Percentiles rank a stretch among this genome's conserved stretches.
Conservation (phyloP, 1,140 invertebrate genomes). For the Cotesia typhae region DNA sequence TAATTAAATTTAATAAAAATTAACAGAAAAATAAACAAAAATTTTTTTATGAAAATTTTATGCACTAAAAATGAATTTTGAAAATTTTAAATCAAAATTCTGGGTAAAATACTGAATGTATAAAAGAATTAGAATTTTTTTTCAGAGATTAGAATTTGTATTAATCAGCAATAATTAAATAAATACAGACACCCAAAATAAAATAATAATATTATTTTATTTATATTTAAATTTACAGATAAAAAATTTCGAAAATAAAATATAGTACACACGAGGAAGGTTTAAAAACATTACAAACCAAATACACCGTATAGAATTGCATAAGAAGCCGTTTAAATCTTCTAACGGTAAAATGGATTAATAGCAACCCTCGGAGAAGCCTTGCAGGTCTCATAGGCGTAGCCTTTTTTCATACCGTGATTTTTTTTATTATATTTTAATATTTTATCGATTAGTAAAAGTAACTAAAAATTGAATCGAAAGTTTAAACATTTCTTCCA, state of each 20-base stretch:
- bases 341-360: slow-evolving; percentile 64
- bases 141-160: no score
- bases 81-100: no score
- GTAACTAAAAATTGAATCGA: background rate
- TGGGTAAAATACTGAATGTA: no score
- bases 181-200: background rate
- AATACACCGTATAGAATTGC: slow-evolving; percentile 52
- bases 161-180: no score
- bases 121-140: no score
- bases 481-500: no score
- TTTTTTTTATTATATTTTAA: slow-evolving; percentile 18
- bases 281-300: slow-evolving; percentile 31
- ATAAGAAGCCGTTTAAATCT: slow-evolving; percentile 63
- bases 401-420: slow-evolving; percentile 34
- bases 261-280: slow-evolving; percentile 17
- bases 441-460: background rate
- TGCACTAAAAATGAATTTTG: no score
- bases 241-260: background rate
- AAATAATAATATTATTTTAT: slow-evolving; percentile 43
- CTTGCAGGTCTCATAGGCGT: slow-evolving; percentile 59
- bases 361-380: slow-evolving; percentile 60
- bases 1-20: no score
- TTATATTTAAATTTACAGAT: background rate
- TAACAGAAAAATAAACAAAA: no score
- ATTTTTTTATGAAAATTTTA: no score